Conservation (phyloP, 2,888 invertebrate genomes). For the Muscina levida region DNA sequence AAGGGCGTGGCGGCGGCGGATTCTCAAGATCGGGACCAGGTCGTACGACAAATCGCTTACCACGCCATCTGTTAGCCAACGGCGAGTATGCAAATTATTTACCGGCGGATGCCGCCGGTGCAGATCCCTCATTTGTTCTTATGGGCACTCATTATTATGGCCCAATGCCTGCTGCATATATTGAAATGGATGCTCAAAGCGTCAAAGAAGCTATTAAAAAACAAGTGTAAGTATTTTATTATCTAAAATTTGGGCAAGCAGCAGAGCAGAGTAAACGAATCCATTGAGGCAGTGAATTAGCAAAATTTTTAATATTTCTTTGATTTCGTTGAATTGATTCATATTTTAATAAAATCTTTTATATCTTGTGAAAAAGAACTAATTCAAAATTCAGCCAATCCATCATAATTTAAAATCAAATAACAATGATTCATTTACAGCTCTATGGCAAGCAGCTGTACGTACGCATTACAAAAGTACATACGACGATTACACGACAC, state of each 20-base stretch:
- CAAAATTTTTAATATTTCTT: too few species aligned
- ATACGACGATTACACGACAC: too few species aligned
- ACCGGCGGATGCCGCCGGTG: conserved; percentile 76
- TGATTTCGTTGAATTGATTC: too few species aligned
- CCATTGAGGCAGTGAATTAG: too few species aligned
- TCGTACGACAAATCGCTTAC: conserved; percentile 79
- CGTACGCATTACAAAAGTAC: background rate
- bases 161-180: conserved; percentile 77
- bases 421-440: too few species aligned
- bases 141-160: conserved; percentile 80
- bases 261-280: too few species aligned
- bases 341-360: too few species aligned
- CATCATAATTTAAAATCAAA: too few species aligned
- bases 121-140: conserved; percentile 76
- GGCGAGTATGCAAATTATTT: conserved; percentile 76
- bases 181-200: conserved; percentile 81
- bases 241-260: too few species aligned
- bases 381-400: too few species aligned
- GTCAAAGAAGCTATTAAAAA: conserved; percentile 92
- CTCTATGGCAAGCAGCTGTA: background rate
- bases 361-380: too few species aligned
- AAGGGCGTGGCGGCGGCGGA: conserved; percentile 80
- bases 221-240: conserved; percentile 88
- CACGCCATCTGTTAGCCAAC: conserved; percentile 78
- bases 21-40: conserved; percentile 79